A percentile compares a stretch with the other conserved stretches of the same genome.
These are phyloP conservation scores for Spheniscus humboldti DNA, from an alignment of 2,797 vertebrate species.

Conservation along the genomic window DNA sequence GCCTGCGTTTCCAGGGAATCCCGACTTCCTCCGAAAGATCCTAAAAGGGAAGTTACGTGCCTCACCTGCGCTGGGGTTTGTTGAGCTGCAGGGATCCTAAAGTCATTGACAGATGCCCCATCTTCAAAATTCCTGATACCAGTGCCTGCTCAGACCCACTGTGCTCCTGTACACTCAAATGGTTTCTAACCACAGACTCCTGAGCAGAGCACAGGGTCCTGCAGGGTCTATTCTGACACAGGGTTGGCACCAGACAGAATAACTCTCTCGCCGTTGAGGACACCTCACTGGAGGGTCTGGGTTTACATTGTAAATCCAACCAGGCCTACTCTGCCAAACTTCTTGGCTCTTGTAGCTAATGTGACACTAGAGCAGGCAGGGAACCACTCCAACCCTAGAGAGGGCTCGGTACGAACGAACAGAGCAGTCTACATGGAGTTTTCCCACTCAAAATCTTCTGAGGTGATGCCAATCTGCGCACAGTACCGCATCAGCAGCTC, in stretches of 20 bases:
- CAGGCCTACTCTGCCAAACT: neutral
- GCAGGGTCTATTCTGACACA: neutral
- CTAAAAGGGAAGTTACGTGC: neutral
- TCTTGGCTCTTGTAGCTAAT: neutral
- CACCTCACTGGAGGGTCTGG: neutral
- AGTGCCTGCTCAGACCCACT: neutral
- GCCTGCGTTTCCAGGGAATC: neutral
- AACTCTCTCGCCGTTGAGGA: rapidly evolving
- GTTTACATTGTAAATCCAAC: neutral
- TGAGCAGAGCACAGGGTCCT: neutral
- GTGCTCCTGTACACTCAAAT: neutral
- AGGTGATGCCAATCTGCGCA: neutral
- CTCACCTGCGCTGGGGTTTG: neutral
- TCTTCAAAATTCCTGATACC: neutral
- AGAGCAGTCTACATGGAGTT: neutral
- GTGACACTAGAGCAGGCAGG: neutral
- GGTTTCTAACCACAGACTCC: neutral
- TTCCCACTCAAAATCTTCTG: neutral
- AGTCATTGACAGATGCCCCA: neutral
- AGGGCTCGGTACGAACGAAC: neutral
- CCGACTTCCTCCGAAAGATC: neutral
- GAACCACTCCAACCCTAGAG: neutral
- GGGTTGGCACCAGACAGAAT: neutral
- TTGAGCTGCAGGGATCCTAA: neutral
- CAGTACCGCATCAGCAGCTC: neutral